Evolutionary conservation across 1,140 invertebrate genomes (phyloP).

Genomic region (Solen grandis): DNA sequence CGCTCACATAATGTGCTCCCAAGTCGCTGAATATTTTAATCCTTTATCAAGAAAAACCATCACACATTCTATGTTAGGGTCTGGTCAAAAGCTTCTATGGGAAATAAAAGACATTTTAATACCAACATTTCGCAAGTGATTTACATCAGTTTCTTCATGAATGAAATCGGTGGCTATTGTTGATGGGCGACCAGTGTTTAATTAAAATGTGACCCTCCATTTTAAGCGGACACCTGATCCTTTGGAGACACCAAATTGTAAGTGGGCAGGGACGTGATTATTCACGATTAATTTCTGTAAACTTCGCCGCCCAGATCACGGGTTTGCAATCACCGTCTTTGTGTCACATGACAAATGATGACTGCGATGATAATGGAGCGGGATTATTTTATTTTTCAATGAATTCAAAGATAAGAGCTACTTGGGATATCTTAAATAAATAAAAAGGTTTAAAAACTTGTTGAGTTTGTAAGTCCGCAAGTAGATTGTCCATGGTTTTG

Average conservation of each 20-base stretch:
- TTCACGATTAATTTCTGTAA: constrained; percentile 57
- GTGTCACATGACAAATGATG: constrained; percentile 55
- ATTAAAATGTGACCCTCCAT: constrained; percentile 60
- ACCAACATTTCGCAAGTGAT: constrained; percentile 58
- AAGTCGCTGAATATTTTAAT: constrained; percentile 52
- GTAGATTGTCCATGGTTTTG: constrained; percentile 35
- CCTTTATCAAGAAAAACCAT: constrained; percentile 55
- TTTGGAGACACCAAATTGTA: constrained; percentile 22
- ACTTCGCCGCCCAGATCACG: constrained; percentile 54
- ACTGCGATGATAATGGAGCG: constrained; percentile 48
- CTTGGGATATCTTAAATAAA: constrained; percentile 44
- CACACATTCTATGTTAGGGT: constrained; percentile 7
- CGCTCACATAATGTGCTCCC: neutral
- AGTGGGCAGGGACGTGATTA: constrained; percentile 56
- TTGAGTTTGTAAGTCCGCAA: constrained; percentile 47
- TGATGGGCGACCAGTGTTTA: constrained; percentile 44
- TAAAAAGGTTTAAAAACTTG: constrained; percentile 45
- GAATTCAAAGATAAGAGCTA: constrained; percentile 48
- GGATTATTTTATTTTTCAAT: constrained; percentile 57
- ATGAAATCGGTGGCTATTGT: constrained; percentile 42
- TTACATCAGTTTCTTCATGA: constrained; percentile 50
- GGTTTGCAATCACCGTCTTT: constrained; percentile 56
- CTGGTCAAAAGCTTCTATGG: constrained; percentile 29
- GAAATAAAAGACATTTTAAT: constrained; percentile 57
- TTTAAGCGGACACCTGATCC: constrained; percentile 49